These are phyloP conservation scores for Buceros bicornis DNA, from an alignment of 2,797 vertebrate species.

Conservation along the genomic window DNA sequence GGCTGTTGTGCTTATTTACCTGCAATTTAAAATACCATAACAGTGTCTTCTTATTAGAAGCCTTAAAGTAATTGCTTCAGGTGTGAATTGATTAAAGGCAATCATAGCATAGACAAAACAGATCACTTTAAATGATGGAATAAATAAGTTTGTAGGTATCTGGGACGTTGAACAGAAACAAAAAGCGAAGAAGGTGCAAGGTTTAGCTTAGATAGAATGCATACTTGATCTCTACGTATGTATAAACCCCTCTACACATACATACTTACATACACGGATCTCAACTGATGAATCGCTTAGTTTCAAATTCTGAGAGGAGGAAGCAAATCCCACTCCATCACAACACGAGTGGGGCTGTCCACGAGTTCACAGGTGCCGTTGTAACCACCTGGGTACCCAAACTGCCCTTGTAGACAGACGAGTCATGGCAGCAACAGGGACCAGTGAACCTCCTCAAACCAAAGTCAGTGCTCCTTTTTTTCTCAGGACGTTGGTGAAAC, in stretches of 20 bases:
- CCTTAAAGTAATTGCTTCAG: not conserved
- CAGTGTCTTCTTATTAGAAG: not conserved
- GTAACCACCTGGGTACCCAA: not conserved
- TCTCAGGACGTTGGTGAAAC: not conserved
- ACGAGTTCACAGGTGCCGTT: not conserved
- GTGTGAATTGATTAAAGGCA: not conserved
- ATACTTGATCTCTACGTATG: not conserved
- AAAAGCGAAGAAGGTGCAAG: not conserved
- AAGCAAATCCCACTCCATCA: too few relatives aligned
- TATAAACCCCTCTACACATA: not conserved
- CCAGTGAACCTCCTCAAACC: not conserved
- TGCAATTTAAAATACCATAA: not conserved
- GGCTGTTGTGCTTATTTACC: not conserved
- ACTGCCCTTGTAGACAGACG: too few relatives aligned
- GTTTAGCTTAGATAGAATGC: not conserved
- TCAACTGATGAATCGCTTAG: not conserved
- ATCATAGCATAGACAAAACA: rapidly evolving
- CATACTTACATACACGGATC: not conserved
- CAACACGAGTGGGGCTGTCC: too few relatives aligned
- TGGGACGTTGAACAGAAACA: not conserved
- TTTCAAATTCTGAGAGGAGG: not conserved
- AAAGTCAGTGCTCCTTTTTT: not conserved
- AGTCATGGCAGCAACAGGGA: not conserved
- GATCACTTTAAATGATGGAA: not conserved
- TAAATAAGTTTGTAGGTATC: not conserved